Evolutionary conservation across 2,888 invertebrate genomes (phyloP).

Genomic region (Drosophila borborema): DNA sequence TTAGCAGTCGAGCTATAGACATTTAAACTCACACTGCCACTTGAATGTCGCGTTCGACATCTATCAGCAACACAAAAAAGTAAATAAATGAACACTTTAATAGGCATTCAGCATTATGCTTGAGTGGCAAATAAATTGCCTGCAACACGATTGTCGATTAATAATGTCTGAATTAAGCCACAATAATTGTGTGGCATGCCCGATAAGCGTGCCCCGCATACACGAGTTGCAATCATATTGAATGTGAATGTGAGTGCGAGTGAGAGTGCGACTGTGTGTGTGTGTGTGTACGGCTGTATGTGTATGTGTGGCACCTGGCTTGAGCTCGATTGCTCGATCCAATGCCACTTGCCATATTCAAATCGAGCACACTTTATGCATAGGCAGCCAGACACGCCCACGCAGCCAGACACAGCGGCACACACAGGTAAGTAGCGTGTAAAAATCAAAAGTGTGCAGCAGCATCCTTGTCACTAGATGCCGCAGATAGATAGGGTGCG

Average conservation of each 20-base stretch:
- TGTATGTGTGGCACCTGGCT: slow-evolving; percentile 8
- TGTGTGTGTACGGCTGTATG: slow-evolving; percentile 16
- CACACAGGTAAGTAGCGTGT: slow-evolving; percentile 23
- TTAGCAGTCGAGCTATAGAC: neutral
- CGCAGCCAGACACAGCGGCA: slow-evolving; percentile 2
- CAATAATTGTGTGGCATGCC: slow-evolving; percentile 44
- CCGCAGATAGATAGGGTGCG: slow-evolving; percentile 33
- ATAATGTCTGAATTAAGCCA: slow-evolving; percentile 58
- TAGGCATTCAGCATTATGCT: slow-evolving; percentile 29
- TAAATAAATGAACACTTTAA: slow-evolving; percentile 25
- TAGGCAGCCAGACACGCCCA: slow-evolving; percentile 13
- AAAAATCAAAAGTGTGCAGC: slow-evolving; percentile 58
- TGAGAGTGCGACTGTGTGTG: slow-evolving; percentile 15
- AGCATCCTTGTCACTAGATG: slow-evolving; percentile 52
- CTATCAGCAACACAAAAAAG: neutral
- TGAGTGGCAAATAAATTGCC: slow-evolving; percentile 42
- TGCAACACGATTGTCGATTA: slow-evolving; percentile 51
- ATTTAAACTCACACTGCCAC: no score
- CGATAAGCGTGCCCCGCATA: slow-evolving; percentile 53
- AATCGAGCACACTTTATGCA: slow-evolving; percentile 37
- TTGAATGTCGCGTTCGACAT: neutral
- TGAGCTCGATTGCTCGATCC: slow-evolving; percentile 40
- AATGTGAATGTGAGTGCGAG: slow-evolving; percentile 26
- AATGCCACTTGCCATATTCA: slow-evolving; percentile 41
- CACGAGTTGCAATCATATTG: slow-evolving; percentile 43